Base-by-base conservation (phyloP, 2,797 vertebrate genomes). In the Manis pentadactyla region DNA sequence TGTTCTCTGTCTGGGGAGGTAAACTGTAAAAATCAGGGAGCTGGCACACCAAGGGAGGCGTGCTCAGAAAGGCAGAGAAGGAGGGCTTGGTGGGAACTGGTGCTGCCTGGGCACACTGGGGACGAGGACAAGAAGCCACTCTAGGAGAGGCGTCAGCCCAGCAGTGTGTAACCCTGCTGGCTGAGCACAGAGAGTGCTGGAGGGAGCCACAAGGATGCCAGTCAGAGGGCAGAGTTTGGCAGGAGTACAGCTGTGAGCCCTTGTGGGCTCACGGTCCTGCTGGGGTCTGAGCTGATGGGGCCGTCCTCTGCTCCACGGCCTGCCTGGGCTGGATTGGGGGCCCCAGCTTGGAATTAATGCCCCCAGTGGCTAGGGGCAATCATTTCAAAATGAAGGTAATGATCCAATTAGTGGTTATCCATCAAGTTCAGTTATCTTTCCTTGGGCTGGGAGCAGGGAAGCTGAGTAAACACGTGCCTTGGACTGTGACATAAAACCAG, bases 381-480 rank as follows among this genome's bases (percentile, higher is more conserved):
- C 95, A 96, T 74, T 97, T 37, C 3, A 0, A 92, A 94, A 94
- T 96, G 85, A 87, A 75, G 84, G 64, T 96, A 98, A 95, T 96
- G 95, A 97, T 68, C 95, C 90, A 95, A 93, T 77, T 92, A 97
- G 96, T 23, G 29, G 78, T 97, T 71, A 96, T 95, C 96, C 94
- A 87, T 97, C 97, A 74, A 59, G 34, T 74, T 98, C 84, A 82
- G 66, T 98, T 98, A 93, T 90, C 95, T 69, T 15, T 93, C 91
- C 59, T 97, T 96, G 97, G 93, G 78, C 92, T 96, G 96, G 96
- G 90, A 97, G 97, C 88, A 79, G 95, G 79, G 96, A 98, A 93
- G 94, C 93, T 97, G 95, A 90, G 95, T 97, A 96, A 98, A 96
- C 27, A 73, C 53, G 90, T 61, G 55, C 94, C 94, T 96, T 90